Base-by-base conservation (phyloP, 2,113 vertebrate genomes). In the Euleptes europaea region DNA sequence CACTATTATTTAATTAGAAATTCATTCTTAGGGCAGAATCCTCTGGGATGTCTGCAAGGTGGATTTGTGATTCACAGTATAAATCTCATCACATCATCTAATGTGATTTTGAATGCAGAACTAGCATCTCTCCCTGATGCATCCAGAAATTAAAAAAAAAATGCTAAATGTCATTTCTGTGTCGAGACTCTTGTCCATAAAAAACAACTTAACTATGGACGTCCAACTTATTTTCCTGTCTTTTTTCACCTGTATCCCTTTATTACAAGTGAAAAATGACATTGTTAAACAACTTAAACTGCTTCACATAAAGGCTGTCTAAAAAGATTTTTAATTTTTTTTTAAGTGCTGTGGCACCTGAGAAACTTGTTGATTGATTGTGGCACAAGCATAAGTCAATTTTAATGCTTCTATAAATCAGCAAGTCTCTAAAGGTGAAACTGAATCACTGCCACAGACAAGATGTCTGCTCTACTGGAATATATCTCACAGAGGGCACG, bases 1-100 rank as follows among this genome's bases (percentile, higher is more conserved):
- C 33, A 91, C 51, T 86, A 87, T 63, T 69, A 2, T 7, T 86
- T 80, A 76, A 60, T 84, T 83, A 75, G 11, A 70, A 84, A 82
- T 60, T 84, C 14, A 78, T 3, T 38, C 66, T 86, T 86, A 19
- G 1, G 8, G 42, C 10, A 26, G 0, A 13, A 4, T 85, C n/a
- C 77, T 85, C 57, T 71, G 31, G 84, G 42, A 70, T 12, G 77
- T 7, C n/a, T 76, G 4, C 2, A 88, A 11, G 4, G 0, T 77
- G 21, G 8, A 78, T 84, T 47, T 78, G 71, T 90, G 84, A 77
- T 84, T 2, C 33, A 74, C 3, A 78, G 33, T 5, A 78, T 78
- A 85, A 87, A 73, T 49, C 49, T 78, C 54, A 71, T 70, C 83
- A 71, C 83, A 73, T 0, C 0, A 86, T 75, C 23, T 80, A 2